These are phyloP conservation scores for Phrynocephalus forsythii DNA, from an alignment of 2,797 vertebrate species.

Conservation along the genomic window DNA sequence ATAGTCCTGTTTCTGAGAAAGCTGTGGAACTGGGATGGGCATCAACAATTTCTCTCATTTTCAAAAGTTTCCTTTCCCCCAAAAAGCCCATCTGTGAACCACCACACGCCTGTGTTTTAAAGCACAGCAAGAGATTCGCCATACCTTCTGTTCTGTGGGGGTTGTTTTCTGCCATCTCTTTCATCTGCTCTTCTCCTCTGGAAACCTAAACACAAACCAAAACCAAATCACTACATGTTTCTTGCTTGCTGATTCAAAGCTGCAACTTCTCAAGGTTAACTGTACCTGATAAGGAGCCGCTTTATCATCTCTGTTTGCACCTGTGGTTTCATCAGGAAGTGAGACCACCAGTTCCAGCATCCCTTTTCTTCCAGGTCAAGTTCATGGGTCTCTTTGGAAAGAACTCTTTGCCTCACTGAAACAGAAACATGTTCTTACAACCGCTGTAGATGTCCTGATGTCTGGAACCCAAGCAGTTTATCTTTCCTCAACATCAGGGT, in stretches of 20 bases:
- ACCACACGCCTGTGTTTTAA: background rate
- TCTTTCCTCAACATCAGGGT: background rate
- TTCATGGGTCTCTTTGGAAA: constrained; percentile 68
- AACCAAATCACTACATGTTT: constrained; percentile 58
- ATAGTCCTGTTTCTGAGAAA: background rate
- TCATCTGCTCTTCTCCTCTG: background rate
- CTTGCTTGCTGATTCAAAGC: constrained; percentile 41
- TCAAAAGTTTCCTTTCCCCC: background rate
- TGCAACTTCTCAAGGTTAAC: background rate
- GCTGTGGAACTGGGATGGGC: background rate
- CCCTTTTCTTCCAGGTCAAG: constrained; percentile 59
- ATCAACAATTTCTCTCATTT: background rate
- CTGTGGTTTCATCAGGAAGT: constrained; percentile 46
- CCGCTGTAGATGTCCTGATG: background rate
- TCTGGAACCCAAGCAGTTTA: background rate
- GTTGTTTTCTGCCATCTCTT: constrained; percentile 39
- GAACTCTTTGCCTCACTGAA: constrained; percentile 75
- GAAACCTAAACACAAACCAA: constrained; percentile 70
- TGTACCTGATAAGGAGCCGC: constrained; percentile 50
- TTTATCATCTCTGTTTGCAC: background rate
- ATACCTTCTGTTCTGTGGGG: constrained; percentile 50
- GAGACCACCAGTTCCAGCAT: constrained; percentile 65
- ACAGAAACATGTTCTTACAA: constrained; percentile 10
- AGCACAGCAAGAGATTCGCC: background rate
- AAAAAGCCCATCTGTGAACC: background rate